A percentile compares a stretch with the other conserved stretches of the same genome.
phyloP scores from a whole-genome alignment of 2,797 vertebrate species.

The Picus viridis region DNA sequence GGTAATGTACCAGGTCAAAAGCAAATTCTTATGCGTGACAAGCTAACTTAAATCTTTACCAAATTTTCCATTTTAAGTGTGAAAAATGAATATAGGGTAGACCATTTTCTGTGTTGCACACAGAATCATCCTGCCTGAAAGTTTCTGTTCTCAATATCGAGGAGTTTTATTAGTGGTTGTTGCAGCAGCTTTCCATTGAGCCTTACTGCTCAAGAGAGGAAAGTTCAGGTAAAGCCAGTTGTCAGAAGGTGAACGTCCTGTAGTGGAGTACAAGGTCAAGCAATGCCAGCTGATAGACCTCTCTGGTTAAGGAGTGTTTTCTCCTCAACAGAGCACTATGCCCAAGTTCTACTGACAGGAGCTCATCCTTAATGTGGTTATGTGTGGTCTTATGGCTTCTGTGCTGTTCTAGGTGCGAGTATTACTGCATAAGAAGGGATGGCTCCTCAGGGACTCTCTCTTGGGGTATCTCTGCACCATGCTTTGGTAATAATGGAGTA shows the following conservation, averaged over 20 bases:
- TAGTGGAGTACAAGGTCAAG: background rate
- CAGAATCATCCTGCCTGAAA: background rate
- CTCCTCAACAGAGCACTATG: background rate
- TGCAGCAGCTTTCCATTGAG: background rate
- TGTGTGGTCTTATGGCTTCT: background rate
- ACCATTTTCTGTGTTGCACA: rapidly evolving
- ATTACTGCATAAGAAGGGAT: background rate
- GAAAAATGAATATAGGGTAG: background rate
- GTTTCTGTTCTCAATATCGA: background rate
- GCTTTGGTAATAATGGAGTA: too few species aligned
- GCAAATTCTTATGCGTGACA: background rate
- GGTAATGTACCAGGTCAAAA: background rate
- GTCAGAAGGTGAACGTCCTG: background rate
- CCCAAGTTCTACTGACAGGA: background rate
- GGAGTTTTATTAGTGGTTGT: background rate
- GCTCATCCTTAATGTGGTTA: background rate
- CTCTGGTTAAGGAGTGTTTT: background rate
- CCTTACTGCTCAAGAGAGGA: background rate
- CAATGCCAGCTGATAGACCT: background rate
- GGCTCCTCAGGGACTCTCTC: background rate
- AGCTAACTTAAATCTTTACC: background rate
- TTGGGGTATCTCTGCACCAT: background rate
- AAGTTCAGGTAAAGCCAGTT: background rate
- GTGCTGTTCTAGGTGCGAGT: background rate
- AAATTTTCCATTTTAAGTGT: background rate